Evolutionary conservation across 1,140 invertebrate species (phyloP).

Genomic region (Saccostrea echinata): DNA sequence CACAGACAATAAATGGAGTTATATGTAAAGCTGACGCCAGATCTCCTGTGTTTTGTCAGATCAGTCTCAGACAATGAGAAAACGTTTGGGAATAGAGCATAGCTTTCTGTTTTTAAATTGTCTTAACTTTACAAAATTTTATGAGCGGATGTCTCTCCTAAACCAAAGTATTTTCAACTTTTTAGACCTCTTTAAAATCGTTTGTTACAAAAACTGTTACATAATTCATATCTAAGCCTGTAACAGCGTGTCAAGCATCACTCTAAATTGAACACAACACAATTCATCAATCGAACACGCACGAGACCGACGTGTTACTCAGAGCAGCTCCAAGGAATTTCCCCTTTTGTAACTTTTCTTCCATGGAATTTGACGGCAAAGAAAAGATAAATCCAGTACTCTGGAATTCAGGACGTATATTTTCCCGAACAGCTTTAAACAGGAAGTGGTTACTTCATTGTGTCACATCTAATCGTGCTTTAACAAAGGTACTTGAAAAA

Average conservation of each 20-base stretch:
- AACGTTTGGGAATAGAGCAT: too few species aligned
- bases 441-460: neutral
- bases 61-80: too few species aligned
- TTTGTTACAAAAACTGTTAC: neutral
- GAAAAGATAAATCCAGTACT: neutral
- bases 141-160: neutral
- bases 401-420: neutral
- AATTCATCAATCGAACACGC: neutral
- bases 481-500: neutral
- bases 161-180: neutral
- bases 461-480: neutral
- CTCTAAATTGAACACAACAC: slow-evolving; percentile 15
- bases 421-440: neutral
- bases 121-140: neutral
- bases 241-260: neutral
- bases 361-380: neutral
- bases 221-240: neutral
- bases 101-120: too few species aligned
- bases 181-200: neutral
- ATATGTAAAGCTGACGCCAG: too few species aligned
- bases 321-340: neutral
- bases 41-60: too few species aligned
- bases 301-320: neutral
- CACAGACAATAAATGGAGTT: too few species aligned
- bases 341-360: neutral